phyloP scores from a whole-genome alignment of 2,888 invertebrate genomes.

The Netelia inedita region DNA sequence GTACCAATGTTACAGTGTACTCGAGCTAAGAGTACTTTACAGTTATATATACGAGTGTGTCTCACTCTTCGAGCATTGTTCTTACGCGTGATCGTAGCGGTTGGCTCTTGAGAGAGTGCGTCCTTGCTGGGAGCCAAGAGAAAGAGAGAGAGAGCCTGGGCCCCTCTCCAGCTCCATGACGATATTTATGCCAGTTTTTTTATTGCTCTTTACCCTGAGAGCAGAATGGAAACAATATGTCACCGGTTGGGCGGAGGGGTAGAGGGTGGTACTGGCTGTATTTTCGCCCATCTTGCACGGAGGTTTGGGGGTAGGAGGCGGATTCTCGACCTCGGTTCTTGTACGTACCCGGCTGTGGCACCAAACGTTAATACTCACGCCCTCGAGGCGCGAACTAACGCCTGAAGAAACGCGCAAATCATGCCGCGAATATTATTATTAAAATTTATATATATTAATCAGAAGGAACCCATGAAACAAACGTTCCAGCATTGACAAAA shows the following conservation, averaged over 20 bases:
- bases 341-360: conserved; percentile 65
- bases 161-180: conserved; percentile 48
- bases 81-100: conserved; percentile 74
- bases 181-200: conserved; percentile 84
- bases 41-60: conserved; percentile 8
- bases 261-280: conserved; percentile 76
- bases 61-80: conserved; percentile 70
- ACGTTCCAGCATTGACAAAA: background rate
- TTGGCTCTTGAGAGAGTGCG: conserved; percentile 68
- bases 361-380: conserved; percentile 80
- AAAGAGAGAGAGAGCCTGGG: background rate
- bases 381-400: conserved; percentile 32
- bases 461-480: background rate
- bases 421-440: conserved; percentile 1
- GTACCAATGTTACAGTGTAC: conserved; percentile 15
- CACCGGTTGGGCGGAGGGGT: conserved; percentile 73
- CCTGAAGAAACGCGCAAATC: conserved; percentile 29
- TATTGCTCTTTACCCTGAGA: conserved; percentile 81
- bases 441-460: conserved; percentile 18
- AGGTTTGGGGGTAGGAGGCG: conserved; percentile 17
- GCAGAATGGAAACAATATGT: conserved; percentile 85
- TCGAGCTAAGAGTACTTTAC: background rate
- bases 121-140: conserved; percentile 32
- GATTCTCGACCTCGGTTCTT: conserved; percentile 55
- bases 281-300: conserved; percentile 41